These are phyloP conservation scores for Microcebus lehilahytsara DNA, from an alignment of 2,113 vertebrate genomes.

Conservation along the genomic window DNA sequence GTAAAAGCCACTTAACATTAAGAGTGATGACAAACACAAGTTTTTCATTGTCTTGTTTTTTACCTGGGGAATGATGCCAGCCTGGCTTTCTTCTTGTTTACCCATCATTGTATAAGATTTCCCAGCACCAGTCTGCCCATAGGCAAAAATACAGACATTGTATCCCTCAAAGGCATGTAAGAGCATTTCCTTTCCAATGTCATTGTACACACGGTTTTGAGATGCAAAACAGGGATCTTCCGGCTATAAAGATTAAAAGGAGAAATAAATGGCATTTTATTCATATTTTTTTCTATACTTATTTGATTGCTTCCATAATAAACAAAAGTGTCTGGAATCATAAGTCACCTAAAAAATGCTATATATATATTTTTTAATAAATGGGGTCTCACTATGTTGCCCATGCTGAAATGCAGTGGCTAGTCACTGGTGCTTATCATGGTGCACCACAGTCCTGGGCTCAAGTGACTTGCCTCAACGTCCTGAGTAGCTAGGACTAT, in stretches of 20 bases:
- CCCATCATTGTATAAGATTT: slow-evolving; percentile 99
- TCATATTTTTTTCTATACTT: neutral
- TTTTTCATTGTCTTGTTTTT: neutral
- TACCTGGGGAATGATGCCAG: slow-evolving; percentile 99
- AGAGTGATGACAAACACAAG: neutral
- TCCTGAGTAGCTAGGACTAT: too few species aligned
- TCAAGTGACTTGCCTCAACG: too few species aligned
- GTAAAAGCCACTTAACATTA: neutral
- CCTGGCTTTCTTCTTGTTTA: slow-evolving; percentile 98
- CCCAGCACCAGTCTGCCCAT: slow-evolving; percentile 98
- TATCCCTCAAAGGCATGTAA: slow-evolving; percentile 98
- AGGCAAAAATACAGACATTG: slow-evolving; percentile 99
- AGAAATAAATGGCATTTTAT: slow-evolving; percentile 16
- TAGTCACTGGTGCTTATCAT: too few species aligned
- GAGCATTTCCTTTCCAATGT: slow-evolving; percentile 99
- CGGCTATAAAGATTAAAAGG: slow-evolving; percentile 81
- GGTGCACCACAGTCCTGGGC: too few species aligned
- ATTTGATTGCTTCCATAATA: neutral
- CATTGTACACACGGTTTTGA: slow-evolving; percentile 97
- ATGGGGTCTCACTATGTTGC: too few species aligned
- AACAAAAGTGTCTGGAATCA: slow-evolving; percentile 11
- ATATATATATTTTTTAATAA: too few species aligned
- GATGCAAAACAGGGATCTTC: slow-evolving; percentile 96
- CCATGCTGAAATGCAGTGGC: too few species aligned
- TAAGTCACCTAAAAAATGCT: neutral